A percentile compares a stretch with the other conserved stretches of the same genome.
These are phyloP conservation scores for Abscondita cerata DNA, from an alignment of 2,888 invertebrate species.

Conservation along the genomic window DNA sequence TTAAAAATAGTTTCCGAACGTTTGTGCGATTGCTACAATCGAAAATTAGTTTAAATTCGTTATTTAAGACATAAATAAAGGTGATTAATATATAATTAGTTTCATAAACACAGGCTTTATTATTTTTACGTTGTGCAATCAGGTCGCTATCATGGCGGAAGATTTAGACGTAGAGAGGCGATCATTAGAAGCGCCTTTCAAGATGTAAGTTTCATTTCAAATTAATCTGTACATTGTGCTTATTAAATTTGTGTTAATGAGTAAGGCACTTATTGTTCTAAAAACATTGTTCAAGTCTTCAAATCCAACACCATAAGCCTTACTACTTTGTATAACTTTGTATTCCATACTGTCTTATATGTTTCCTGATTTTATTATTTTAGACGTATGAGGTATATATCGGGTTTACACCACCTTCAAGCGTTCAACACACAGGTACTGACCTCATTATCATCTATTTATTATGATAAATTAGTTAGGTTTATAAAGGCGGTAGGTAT, in stretches of 20 bases:
- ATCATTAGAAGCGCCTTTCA: conserved; percentile 95
- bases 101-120: neutral
- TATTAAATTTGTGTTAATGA: conserved; percentile 3
- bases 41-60: neutral
- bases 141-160: conserved; percentile 77
- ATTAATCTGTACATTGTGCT: neutral
- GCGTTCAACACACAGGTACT: conserved; percentile 57
- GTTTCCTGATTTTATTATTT: conserved; percentile 60
- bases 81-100: conserved; percentile 3
- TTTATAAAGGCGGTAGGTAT: conserved; percentile 28
- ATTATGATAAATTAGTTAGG: conserved; percentile 31
- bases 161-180: conserved; percentile 98
- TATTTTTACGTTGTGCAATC: conserved; percentile 24
- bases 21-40: neutral
- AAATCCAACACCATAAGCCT: neutral
- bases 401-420: conserved; percentile 59
- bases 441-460: conserved; percentile 48
- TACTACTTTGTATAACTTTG: neutral
- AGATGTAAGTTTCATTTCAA: conserved; percentile 73
- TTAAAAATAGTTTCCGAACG: neutral
- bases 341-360: conserved; percentile 42
- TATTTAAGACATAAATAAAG: neutral
- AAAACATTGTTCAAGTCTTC: too few relatives aligned
- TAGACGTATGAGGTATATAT: conserved; percentile 60
- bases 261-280: neutral